Percentiles rank a stretch among this genome's conserved stretches.
These are phyloP conservation scores for Sander vitreus DNA, from an alignment of 2,113 vertebrate genomes.

Conservation along the genomic window DNA sequence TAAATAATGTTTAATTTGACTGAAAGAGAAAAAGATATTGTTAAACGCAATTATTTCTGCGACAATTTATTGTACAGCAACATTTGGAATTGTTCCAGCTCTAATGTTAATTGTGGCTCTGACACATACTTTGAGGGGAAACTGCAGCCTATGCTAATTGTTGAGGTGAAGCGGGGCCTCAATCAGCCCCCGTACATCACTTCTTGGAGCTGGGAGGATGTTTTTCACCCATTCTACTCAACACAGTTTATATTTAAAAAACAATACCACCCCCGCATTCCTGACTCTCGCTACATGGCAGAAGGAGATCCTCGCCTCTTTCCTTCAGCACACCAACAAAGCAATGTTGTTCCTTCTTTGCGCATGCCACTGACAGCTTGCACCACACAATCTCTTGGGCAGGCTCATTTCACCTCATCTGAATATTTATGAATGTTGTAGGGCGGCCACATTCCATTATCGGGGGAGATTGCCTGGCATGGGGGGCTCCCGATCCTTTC, in stretches of 20 bases:
- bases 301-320: slow-evolving; percentile 33
- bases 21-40: too few relatives aligned
- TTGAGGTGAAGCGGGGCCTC: slow-evolving; percentile 57
- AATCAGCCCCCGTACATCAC: slow-evolving; percentile 19
- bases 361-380: slow-evolving; percentile 47
- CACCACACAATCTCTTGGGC: slow-evolving; percentile 51
- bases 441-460: slow-evolving; percentile 77
- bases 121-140: slow-evolving; percentile 41
- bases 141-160: slow-evolving; percentile 57
- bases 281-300: slow-evolving; percentile 18
- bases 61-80: too few relatives aligned
- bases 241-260: slow-evolving; percentile 61
- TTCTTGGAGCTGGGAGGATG: slow-evolving; percentile 41
- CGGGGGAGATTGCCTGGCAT: slow-evolving; percentile 62
- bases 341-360: slow-evolving; percentile 30
- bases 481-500: slow-evolving; percentile 61
- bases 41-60: too few relatives aligned
- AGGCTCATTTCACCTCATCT: slow-evolving; percentile 62
- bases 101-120: slow-evolving; percentile 40
- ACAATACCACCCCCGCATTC: slow-evolving; percentile 34
- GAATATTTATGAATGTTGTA: slow-evolving; percentile 82
- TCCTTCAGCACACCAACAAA: slow-evolving; percentile 13
- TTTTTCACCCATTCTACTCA: slow-evolving; percentile 51
- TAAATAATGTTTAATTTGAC: too few relatives aligned
- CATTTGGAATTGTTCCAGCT: too few relatives aligned